Evolutionary conservation across 2,888 invertebrate species (phyloP).

Genomic region (Drosophila meridiana): DNA sequence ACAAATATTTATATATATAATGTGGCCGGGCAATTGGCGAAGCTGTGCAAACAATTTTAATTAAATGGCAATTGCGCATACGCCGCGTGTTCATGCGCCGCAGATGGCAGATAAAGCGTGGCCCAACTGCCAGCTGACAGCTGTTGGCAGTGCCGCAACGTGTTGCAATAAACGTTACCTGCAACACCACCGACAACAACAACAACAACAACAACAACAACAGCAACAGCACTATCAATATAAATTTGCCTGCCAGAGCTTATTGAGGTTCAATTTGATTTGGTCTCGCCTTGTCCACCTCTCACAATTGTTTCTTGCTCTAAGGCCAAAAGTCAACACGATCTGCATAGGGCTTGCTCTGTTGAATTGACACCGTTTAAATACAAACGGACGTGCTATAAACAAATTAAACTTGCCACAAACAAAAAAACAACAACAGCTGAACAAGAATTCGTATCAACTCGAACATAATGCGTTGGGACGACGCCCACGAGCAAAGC

Average conservation of each 20-base stretch:
- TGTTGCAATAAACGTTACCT: conserved; percentile 64
- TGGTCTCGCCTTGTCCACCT: conserved; percentile 61
- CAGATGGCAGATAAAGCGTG: conserved; percentile 66
- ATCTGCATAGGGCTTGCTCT: conserved; percentile 40
- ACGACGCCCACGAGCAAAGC: conserved; percentile 63
- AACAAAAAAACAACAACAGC: background rate
- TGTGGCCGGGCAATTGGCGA: conserved; percentile 50
- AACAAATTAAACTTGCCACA: conserved; percentile 73
- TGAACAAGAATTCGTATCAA: conserved; percentile 32
- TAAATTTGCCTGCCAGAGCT: conserved; percentile 61
- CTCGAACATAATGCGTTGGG: conserved; percentile 64
- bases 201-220: conserved; percentile 39
- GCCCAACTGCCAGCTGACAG: conserved; percentile 74
- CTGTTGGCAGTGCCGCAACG: conserved; percentile 64
- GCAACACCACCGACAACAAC: conserved; percentile 26
- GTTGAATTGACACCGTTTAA: conserved; percentile 69
- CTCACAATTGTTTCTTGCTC: conserved; percentile 69
- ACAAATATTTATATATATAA: conserved; percentile 37
- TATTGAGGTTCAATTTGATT: conserved; percentile 75
- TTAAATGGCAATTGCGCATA: conserved; percentile 79
- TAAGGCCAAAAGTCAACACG: conserved; percentile 74
- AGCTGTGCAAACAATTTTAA: conserved; percentile 78
- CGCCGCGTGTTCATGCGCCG: conserved; percentile 63
- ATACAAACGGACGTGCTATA: conserved; percentile 63
- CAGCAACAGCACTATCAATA: conserved; percentile 21